Evolutionary conservation across 2,888 invertebrate species (phyloP), one percentile per base, ranked within the genome.

Genomic region (Ennomos quercinarius): DNA sequence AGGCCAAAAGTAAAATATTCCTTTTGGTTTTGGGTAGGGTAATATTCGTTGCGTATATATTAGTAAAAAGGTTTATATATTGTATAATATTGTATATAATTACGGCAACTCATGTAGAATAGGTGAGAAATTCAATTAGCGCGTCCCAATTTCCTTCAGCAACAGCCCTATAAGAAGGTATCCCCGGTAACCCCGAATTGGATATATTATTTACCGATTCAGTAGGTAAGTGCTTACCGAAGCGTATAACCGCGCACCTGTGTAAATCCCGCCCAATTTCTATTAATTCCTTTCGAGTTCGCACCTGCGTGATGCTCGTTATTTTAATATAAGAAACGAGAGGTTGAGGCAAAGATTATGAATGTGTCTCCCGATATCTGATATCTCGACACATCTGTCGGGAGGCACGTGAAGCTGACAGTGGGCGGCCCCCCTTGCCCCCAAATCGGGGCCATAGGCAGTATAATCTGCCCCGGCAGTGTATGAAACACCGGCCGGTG

Each of bases 401-500:
- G 83, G 84, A 72, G 86, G 85, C 89, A 85, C 86, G 87, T 88
- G 89, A 86, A 80, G 85, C 72, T 87, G 91, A 87, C 89, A 84
- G 87, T 74, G 86, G 89, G 87, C 74, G 86, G 84, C 57, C 67
- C 72, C 63, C 71, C 67, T 61, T 63, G 57, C 72, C 78, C 74
- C 77, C 73, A 68, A 78, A 77, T 78, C 80, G 84, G 82, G 81
- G 83, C 84, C 83, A 79, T 83, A 83, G 84, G 85, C 87, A 84
- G 88, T 87, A 90, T 90, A 91, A 90, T 88, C 88, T 87, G 90
- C 86, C 86, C 83, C 83, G 84, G 85, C 82, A 90, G 87, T 90
- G 88, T 90, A 92, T 91, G 90, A 90, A 90, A 89, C 89, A 89
- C 86, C 86, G 90, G 84, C 91, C 91, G 89, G 90, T 90, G 91